These are phyloP conservation scores for Coregonus clupeaformis DNA, from an alignment of 2,113 vertebrate genomes.

Conservation along the genomic window DNA sequence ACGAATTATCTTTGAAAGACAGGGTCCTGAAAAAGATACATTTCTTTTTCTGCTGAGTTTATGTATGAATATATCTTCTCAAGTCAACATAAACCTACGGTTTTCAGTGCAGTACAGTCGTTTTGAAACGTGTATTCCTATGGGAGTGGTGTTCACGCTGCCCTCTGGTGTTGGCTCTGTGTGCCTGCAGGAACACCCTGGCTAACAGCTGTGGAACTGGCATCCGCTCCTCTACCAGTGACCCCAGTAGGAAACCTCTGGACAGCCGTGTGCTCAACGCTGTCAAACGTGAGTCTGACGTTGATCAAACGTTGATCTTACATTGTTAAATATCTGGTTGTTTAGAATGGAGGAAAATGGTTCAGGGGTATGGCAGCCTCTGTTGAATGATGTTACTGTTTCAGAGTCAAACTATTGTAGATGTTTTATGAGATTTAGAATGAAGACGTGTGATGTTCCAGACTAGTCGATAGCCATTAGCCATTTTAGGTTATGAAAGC, in stretches of 20 bases:
- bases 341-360: not conserved
- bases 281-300: constrained; percentile 87
- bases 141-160: constrained; percentile 50
- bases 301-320: too few relatives aligned
- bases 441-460: not conserved
- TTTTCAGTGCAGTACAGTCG: constrained; percentile 53
- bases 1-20: too few relatives aligned
- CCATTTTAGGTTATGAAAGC: not conserved
- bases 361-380: not conserved
- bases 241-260: constrained; percentile 94
- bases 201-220: constrained; percentile 98
- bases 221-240: constrained; percentile 95
- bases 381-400: not conserved
- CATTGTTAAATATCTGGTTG: not conserved
- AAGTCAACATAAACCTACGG: constrained; percentile 65
- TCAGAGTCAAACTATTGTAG: not conserved
- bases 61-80: constrained; percentile 60
- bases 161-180: constrained; percentile 66
- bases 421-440: not conserved
- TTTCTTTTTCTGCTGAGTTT: too few relatives aligned
- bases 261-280: constrained; percentile 97
- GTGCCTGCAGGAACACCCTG: constrained; percentile 86
- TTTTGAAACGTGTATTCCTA: constrained; percentile 17
- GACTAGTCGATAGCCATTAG: not conserved
- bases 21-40: too few relatives aligned